Evolutionary conservation across 2,888 invertebrate genomes (phyloP).

Genomic region (Heteromurus nitidus): DNA sequence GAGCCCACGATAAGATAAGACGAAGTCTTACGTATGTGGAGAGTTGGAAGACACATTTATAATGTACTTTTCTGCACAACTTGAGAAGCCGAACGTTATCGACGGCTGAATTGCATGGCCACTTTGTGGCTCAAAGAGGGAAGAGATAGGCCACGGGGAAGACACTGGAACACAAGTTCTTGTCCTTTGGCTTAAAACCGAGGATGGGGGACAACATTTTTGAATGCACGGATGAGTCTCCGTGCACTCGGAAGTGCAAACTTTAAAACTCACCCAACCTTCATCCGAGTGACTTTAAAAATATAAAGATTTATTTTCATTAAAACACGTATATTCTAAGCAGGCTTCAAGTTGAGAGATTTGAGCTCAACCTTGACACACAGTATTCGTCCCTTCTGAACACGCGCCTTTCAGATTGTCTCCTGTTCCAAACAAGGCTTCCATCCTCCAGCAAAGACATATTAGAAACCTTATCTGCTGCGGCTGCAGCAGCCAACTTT

Average conservation of each 20-base stretch:
- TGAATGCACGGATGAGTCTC: conserved; percentile 19
- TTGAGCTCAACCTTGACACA: conserved; percentile 42
- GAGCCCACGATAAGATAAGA: too few species aligned
- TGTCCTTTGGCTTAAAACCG: conserved; percentile 1
- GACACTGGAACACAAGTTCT: conserved; percentile 21
- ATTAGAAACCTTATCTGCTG: conserved; percentile 17
- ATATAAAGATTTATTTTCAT: neutral
- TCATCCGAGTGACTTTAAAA: too few species aligned
- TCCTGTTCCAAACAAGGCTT: conserved; percentile 28
- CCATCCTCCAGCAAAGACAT: conserved; percentile 30
- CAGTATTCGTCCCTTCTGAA: conserved; percentile 27
- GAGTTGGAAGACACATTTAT: conserved; percentile 22
- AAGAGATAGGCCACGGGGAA: conserved; percentile 36
- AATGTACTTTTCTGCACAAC: conserved; percentile 21
- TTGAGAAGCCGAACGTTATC: conserved; percentile 9
- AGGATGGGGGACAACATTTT: conserved; percentile 54
- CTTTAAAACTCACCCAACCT: conserved; percentile 34
- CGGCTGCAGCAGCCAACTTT: neutral
- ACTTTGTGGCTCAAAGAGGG: conserved; percentile 6
- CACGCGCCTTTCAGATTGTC: neutral
- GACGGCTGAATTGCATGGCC: neutral
- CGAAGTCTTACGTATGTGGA: conserved; percentile 17
- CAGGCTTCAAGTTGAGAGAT: too few species aligned
- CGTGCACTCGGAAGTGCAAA: conserved; percentile 40
- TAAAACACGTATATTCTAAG: too few species aligned